Percentiles rank a stretch among this genome's conserved stretches.
Conservation (phyloP, 2,113 vertebrate genomes). For the Alouatta palliata region DNA sequence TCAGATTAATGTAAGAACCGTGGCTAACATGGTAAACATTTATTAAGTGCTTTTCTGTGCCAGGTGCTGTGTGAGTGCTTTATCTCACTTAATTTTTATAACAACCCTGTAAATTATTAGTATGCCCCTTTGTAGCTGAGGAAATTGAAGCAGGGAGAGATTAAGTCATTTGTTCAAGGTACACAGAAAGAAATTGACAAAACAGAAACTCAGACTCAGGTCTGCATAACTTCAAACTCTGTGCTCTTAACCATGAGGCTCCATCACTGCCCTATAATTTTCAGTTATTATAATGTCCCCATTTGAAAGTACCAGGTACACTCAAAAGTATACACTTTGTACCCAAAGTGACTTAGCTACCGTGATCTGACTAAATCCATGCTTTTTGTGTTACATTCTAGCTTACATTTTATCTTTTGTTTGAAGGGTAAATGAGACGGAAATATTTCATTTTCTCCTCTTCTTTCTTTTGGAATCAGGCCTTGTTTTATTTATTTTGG, state of each 20-base stretch:
- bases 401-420: conserved; percentile 54
- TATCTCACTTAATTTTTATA: conserved; percentile 22
- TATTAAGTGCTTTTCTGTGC: conserved; percentile 26
- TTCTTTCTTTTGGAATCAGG: conserved; percentile 14
- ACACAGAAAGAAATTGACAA: conserved; percentile 37
- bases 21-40: neutral
- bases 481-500: conserved; percentile 10
- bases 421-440: conserved; percentile 52
- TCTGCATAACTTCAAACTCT: conserved; percentile 37
- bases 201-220: conserved; percentile 53
- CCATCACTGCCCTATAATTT: conserved; percentile 51
- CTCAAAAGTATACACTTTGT: conserved; percentile 54
- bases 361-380: conserved; percentile 10
- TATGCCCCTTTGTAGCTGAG: conserved; percentile 9
- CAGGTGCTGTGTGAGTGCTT: neutral
- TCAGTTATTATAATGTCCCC: conserved; percentile 61
- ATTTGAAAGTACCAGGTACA: conserved; percentile 53
- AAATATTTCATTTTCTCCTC: conserved; percentile 35
- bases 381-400: conserved; percentile 22
- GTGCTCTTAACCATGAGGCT: conserved; percentile 20
- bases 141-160: conserved; percentile 42
- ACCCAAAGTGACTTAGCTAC: conserved; percentile 37
- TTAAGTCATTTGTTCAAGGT: conserved; percentile 32
- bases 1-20: conserved; percentile 26
- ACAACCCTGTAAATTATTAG: neutral